Conservation (phyloP, 2,888 invertebrate species). For the Orthonychiurus folsomi region DNA sequence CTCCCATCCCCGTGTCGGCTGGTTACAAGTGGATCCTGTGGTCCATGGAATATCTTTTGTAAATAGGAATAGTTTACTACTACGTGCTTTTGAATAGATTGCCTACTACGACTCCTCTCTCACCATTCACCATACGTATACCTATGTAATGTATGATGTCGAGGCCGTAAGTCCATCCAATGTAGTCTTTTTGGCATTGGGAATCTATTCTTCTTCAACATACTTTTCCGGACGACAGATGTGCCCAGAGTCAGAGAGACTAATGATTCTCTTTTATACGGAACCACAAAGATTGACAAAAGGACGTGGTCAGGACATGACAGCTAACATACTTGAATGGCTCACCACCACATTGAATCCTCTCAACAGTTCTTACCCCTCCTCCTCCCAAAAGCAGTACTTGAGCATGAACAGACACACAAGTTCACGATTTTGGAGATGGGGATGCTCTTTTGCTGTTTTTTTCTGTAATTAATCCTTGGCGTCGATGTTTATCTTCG, state of each 20-base stretch:
- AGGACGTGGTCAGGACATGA: neutral
- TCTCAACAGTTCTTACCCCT: too few relatives aligned
- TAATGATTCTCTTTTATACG: neutral
- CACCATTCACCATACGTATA: too few relatives aligned
- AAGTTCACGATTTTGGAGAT: too few relatives aligned
- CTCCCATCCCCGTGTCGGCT: neutral
- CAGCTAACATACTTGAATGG: neutral
- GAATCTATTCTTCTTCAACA: neutral
- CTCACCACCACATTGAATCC: too few relatives aligned
- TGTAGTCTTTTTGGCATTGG: too few relatives aligned
- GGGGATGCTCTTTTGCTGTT: too few relatives aligned
- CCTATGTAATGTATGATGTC: too few relatives aligned
- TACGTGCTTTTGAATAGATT: slow-evolving; percentile 1
- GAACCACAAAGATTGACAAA: neutral
- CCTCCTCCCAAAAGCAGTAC: too few relatives aligned
- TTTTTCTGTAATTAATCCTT: too few relatives aligned
- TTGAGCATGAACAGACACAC: too few relatives aligned
- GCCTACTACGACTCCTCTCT: neutral
- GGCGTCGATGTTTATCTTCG: too few relatives aligned
- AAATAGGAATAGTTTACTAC: slow-evolving; percentile 1
- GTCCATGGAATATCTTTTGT: neutral
- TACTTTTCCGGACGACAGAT: neutral
- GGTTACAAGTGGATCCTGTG: neutral
- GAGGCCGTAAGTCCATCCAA: neutral
- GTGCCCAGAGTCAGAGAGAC: neutral